Conservation (phyloP, 2,113 vertebrate species). For the Heterotilapia buettikoferi region DNA sequence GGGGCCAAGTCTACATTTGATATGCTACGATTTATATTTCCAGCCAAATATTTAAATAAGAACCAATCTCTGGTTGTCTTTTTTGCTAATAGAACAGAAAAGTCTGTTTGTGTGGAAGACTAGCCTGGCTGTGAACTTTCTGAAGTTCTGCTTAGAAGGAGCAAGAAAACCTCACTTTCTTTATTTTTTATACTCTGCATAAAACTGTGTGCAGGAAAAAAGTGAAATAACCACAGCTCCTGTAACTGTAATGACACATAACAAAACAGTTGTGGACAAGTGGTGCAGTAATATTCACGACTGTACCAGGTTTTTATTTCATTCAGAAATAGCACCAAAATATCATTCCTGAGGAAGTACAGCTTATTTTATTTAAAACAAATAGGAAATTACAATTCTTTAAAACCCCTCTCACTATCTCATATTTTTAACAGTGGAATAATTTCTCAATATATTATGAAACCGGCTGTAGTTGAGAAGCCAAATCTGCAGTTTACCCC, state of each 20-base stretch:
- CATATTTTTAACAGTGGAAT: neutral
- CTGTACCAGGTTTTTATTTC: neutral
- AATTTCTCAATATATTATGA: neutral
- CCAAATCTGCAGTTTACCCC: neutral
- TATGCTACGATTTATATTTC: neutral
- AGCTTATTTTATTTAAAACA: neutral
- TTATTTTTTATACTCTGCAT: neutral
- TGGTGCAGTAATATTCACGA: neutral
- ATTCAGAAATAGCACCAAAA: neutral
- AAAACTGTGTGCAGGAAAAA: neutral
- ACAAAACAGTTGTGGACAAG: neutral
- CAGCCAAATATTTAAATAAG: neutral
- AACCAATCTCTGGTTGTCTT: neutral
- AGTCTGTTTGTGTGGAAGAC: neutral
- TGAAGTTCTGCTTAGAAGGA: neutral
- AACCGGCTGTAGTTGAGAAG: neutral
- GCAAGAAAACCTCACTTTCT: neutral
- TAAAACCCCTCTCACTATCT: neutral
- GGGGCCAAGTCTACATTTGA: neutral
- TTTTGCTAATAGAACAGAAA: neutral
- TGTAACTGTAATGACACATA: neutral
- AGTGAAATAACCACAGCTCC: neutral
- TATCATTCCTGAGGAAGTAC: neutral
- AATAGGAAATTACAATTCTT: neutral
- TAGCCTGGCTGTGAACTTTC: neutral